phyloP scores from a whole-genome alignment of 2,113 vertebrate species.

The Amazona guildingii region DNA sequence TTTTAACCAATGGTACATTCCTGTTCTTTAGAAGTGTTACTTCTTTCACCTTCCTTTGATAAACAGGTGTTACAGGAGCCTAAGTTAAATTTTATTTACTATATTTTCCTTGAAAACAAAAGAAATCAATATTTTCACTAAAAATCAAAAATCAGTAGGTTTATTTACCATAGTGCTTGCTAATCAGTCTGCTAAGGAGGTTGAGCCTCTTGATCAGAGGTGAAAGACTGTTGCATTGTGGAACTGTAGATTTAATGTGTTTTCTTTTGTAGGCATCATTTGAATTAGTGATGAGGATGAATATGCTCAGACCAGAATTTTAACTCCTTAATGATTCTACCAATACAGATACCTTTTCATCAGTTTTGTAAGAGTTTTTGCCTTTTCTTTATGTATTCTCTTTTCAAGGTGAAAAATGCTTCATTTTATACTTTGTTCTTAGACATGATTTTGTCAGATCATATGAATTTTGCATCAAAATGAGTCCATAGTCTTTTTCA shows the following conservation, averaged over 20 bases:
- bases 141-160: neutral
- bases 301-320: neutral
- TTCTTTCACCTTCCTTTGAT: neutral
- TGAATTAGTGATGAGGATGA: neutral
- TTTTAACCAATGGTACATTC: neutral
- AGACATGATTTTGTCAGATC: neutral
- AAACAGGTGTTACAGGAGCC: neutral
- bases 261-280: neutral
- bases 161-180: neutral
- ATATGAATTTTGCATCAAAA: neutral
- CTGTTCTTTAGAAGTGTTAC: neutral
- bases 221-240: neutral
- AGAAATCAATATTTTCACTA: neutral
- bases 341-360: neutral
- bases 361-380: neutral
- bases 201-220: neutral
- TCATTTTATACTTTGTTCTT: neutral
- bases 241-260: neutral
- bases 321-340: neutral
- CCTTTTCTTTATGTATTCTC: neutral
- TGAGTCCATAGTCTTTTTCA: neutral
- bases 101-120: neutral
- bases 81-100: neutral
- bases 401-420: neutral
- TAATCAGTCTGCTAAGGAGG: neutral